phyloP scores from a whole-genome alignment of 2,888 invertebrate genomes.

The Macaria liturata region DNA sequence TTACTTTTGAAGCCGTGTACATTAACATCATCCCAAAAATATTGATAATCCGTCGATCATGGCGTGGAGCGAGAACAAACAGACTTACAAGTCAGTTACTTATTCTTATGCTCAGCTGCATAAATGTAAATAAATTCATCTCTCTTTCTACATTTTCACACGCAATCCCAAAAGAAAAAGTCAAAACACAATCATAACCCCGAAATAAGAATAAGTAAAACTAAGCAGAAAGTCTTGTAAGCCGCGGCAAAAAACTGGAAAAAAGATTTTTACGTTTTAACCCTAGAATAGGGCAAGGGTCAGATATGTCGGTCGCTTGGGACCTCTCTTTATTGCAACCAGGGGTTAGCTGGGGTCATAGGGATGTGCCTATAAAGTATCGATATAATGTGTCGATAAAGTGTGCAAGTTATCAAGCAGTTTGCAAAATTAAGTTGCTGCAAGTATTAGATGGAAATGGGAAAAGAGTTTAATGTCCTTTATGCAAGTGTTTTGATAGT shows the following conservation, averaged over 20 bases:
- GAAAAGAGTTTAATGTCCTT: too few species aligned
- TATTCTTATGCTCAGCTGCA: too few species aligned
- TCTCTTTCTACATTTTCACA: slow-evolving; percentile 1
- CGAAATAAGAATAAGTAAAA: slow-evolving; percentile 14
- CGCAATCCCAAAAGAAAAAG: slow-evolving; percentile 10
- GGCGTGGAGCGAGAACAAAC: too few species aligned
- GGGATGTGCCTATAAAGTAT: slow-evolving; percentile 10
- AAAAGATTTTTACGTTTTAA: slow-evolving; percentile 37
- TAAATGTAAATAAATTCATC: too few species aligned
- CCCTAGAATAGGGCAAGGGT: slow-evolving; percentile 33
- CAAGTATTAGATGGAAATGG: too few species aligned
- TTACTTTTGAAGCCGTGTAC: too few species aligned
- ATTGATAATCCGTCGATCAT: too few species aligned
- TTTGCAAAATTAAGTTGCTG: too few species aligned
- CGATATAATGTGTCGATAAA: slow-evolving; percentile 23
- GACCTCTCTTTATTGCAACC: slow-evolving; percentile 36
- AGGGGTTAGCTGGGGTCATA: slow-evolving; percentile 31
- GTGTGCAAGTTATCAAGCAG: slow-evolving; percentile 9
- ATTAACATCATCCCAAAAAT: too few species aligned
- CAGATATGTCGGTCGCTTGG: slow-evolving; percentile 33
- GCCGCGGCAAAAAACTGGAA: slow-evolving; percentile 19
- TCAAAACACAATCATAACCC: slow-evolving; percentile 17
- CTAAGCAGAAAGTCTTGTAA: slow-evolving; percentile 38
- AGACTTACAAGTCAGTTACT: too few species aligned
- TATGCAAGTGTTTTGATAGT: background rate